phyloP scores from a whole-genome alignment of 2,888 invertebrate genomes.

The Macrophya annulata region DNA sequence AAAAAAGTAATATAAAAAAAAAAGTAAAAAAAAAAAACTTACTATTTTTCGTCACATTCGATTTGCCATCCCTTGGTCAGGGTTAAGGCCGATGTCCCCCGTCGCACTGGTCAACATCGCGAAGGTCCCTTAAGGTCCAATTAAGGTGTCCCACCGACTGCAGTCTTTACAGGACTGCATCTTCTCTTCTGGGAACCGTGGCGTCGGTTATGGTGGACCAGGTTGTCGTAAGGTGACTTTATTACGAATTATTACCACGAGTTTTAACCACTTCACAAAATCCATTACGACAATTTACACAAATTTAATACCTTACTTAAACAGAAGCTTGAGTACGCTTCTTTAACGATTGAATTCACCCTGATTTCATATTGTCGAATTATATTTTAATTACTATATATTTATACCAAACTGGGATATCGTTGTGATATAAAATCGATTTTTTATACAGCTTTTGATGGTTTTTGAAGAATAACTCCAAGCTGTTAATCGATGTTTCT shows the following conservation, averaged over 20 bases:
- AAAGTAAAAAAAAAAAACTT: background rate
- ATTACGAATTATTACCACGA: conserved; percentile 29
- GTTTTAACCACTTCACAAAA: background rate
- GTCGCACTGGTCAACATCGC: conserved; percentile 15
- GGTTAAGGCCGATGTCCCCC: conserved; percentile 31
- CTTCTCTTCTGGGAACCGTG: conserved; percentile 37
- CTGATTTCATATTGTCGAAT: background rate
- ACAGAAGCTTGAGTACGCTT: background rate
- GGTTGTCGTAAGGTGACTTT: conserved; percentile 24
- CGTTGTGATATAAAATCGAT: background rate
- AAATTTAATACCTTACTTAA: background rate
- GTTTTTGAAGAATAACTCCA: background rate
- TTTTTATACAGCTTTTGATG: background rate
- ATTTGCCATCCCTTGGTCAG: conserved; percentile 32
- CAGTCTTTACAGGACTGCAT: conserved; percentile 21
- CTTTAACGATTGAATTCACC: background rate
- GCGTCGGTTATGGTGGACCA: conserved; percentile 31
- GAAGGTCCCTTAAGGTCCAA: conserved; percentile 50
- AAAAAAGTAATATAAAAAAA: background rate
- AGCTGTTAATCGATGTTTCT: no score
- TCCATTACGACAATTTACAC: background rate
- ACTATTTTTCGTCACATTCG: background rate
- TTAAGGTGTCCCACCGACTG: conserved; percentile 15
- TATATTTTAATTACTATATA: background rate
- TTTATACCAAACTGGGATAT: no score